phyloP scores from a whole-genome alignment of 2,888 invertebrate genomes.

The Sesia apiformis region DNA sequence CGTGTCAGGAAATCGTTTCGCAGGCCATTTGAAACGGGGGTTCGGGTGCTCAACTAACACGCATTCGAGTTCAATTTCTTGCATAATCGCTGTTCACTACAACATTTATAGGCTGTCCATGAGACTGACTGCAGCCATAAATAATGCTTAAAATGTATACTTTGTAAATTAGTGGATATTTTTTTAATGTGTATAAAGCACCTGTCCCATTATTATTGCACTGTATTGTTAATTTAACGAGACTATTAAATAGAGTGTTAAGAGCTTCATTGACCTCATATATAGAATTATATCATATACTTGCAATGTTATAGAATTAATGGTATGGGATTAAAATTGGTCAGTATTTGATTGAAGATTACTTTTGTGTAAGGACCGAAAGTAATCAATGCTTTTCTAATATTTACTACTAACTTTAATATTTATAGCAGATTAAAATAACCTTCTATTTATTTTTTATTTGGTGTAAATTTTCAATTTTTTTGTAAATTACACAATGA shows the following conservation, averaged over 20 bases:
- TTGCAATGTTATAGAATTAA: too few relatives aligned
- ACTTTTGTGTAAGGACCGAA: too few relatives aligned
- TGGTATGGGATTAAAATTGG: too few relatives aligned
- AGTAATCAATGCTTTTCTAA: too few relatives aligned
- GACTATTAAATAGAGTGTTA: not conserved
- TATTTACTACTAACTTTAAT: too few relatives aligned
- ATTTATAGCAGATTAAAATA: too few relatives aligned
- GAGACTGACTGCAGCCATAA: conserved; percentile 20
- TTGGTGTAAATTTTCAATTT: too few relatives aligned
- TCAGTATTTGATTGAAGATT: too few relatives aligned
- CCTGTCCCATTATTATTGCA: not conserved
- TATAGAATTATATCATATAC: not conserved
- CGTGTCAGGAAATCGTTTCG: conserved; percentile 75
- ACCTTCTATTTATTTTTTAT: too few relatives aligned
- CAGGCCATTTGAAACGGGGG: conserved; percentile 71
- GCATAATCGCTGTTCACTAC: conserved; percentile 55
- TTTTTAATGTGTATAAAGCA: not conserved
- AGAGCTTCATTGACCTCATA: not conserved
- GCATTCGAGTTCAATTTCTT: conserved; percentile 63
- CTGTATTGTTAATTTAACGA: not conserved
- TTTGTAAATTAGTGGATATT: not conserved
- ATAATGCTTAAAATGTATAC: not conserved
- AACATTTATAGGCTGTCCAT: conserved; percentile 40
- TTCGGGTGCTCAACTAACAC: conserved; percentile 54
- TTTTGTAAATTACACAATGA: too few relatives aligned